Evolutionary conservation across 2,888 invertebrate species (phyloP).

Genomic region (Stratiomys singularior): DNA sequence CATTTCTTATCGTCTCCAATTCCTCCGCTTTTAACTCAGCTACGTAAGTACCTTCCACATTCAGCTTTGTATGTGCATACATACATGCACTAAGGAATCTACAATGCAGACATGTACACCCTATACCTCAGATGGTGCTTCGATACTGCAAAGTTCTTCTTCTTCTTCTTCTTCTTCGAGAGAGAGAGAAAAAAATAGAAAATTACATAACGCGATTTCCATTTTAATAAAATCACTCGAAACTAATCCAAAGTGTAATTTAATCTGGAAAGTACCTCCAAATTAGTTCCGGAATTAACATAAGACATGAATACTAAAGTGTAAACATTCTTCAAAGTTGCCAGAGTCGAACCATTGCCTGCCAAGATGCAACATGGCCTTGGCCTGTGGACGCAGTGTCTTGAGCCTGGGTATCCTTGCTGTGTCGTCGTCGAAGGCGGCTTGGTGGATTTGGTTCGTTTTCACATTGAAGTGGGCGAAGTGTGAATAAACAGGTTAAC

Average conservation of each 20-base stretch:
- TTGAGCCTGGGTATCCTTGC: neutral
- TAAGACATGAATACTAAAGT: slow-evolving; percentile 53
- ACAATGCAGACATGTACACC: neutral
- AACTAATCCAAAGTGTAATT: slow-evolving; percentile 55
- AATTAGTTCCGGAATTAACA: slow-evolving; percentile 55
- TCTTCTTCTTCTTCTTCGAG: neutral
- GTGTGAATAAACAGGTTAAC: slow-evolving; percentile 27
- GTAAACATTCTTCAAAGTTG: slow-evolving; percentile 42
- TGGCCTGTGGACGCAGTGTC: slow-evolving; percentile 11
- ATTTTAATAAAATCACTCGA: slow-evolving; percentile 51
- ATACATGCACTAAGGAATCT: neutral
- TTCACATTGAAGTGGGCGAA: neutral
- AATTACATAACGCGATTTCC: slow-evolving; percentile 44
- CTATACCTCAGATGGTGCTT: neutral
- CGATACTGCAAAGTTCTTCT: neutral
- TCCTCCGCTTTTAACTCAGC: neutral
- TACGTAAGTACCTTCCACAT: neutral
- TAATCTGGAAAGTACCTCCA: slow-evolving; percentile 54
- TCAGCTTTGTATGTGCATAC: neutral
- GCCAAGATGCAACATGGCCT: slow-evolving; percentile 39
- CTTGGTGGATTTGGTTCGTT: neutral
- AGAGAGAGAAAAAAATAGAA: neutral
- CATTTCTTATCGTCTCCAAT: neutral
- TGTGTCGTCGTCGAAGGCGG: neutral
- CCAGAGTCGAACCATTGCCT: slow-evolving; percentile 3